These are phyloP conservation scores for Ladona fulva DNA, from an alignment of 1,140 invertebrate genomes.

Conservation along the genomic window DNA sequence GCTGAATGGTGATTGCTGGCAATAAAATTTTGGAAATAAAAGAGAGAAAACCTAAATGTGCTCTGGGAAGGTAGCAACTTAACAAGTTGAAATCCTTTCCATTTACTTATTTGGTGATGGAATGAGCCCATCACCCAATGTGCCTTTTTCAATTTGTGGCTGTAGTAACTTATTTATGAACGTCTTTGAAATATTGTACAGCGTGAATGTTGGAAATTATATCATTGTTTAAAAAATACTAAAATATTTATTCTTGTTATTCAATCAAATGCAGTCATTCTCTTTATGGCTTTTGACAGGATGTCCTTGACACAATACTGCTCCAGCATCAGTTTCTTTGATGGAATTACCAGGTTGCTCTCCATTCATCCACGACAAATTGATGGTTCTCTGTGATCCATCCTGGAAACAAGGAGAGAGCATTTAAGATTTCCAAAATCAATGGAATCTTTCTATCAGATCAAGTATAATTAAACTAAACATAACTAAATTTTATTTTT, in stretches of 20 bases:
- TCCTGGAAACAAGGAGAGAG: slow-evolving; percentile 30
- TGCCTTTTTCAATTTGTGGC: background rate
- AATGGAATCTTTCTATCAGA: no score
- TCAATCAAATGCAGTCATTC: background rate
- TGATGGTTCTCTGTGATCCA: slow-evolving; percentile 43
- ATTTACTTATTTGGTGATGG: background rate
- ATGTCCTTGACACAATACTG: background rate
- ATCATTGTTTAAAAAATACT: slow-evolving; percentile 8
- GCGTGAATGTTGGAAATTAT: slow-evolving; percentile 1
- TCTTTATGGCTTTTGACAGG: background rate
- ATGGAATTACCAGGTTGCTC: slow-evolving; percentile 35
- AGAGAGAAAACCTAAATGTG: no score
- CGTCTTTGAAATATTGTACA: background rate
- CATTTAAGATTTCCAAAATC: no score
- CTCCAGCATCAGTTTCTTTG: background rate
- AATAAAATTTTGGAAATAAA: background rate
- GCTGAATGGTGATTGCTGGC: background rate
- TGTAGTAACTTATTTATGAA: slow-evolving; percentile 3
- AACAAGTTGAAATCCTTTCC: no score
- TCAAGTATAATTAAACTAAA: no score
- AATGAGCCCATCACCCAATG: background rate
- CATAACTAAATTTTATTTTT: no score
- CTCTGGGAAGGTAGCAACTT: no score
- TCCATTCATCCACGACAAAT: slow-evolving; percentile 41
- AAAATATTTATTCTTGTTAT: background rate